A percentile compares a stretch with the other conserved stretches of the same genome.
Conservation (phyloP, 2,888 invertebrate species). For the Ctena decussata region DNA sequence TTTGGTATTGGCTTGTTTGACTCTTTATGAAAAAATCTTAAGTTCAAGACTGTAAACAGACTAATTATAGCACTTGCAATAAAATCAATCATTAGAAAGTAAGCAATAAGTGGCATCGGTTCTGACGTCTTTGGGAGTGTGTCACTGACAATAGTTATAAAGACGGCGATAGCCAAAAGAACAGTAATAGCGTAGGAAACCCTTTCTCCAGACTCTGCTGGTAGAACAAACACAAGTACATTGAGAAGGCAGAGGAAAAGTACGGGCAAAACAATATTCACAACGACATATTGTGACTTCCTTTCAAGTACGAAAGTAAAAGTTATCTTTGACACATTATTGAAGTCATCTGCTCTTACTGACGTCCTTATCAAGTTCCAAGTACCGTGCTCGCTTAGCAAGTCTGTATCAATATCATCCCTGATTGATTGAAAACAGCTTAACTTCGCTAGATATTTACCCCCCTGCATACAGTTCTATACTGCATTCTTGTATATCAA, state of each 20-base stretch:
- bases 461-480: constrained; percentile 30
- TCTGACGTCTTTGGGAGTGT: constrained; percentile 60
- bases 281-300: constrained; percentile 59
- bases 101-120: constrained; percentile 62
- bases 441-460: constrained; percentile 25
- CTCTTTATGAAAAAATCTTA: background rate
- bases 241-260: constrained; percentile 65
- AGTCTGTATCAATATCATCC: background rate
- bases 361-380: background rate
- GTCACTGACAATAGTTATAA: constrained; percentile 62
- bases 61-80: constrained; percentile 64
- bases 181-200: constrained; percentile 42
- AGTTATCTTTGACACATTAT: background rate
- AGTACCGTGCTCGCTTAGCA: background rate
- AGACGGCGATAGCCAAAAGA: constrained; percentile 64
- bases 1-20: background rate
- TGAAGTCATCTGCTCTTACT: background rate
- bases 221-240: background rate
- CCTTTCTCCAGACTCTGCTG: background rate
- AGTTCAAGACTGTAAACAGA: constrained; percentile 34
- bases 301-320: constrained; percentile 30
- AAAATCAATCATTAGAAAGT: constrained; percentile 61
- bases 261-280: constrained; percentile 66
- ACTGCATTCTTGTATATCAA: constrained; percentile 45
- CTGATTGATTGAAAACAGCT: constrained; percentile 13